phyloP scores from a whole-genome alignment of 2,797 vertebrate species.

The Microcaecilia unicolor region DNA sequence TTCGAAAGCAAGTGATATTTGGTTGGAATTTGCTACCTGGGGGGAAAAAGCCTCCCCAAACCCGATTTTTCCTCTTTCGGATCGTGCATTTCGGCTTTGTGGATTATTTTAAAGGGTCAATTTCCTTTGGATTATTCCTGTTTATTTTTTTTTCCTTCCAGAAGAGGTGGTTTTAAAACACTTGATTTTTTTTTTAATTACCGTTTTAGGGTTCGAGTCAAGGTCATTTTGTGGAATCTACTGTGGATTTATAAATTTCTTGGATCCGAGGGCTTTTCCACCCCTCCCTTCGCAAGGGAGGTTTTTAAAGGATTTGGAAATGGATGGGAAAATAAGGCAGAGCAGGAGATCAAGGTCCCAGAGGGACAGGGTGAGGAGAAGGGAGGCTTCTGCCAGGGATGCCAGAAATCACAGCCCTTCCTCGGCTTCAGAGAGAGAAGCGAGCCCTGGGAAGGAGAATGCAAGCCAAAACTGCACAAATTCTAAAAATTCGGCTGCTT shows the following conservation, averaged over 20 bases:
- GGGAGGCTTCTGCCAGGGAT: constrained; percentile 70
- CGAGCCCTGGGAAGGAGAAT: constrained; percentile 74
- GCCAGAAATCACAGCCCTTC: constrained; percentile 75
- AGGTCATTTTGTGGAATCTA: constrained; percentile 23
- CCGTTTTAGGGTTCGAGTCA: constrained; percentile 17
- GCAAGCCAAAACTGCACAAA: constrained; percentile 52
- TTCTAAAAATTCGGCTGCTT: constrained; percentile 59
- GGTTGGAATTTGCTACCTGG: constrained; percentile 48
- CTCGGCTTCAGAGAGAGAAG: constrained; percentile 80
- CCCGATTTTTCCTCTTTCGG: constrained; percentile 22
- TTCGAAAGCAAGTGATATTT: constrained; percentile 52
- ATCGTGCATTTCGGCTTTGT: constrained; percentile 40
- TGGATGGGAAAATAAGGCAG: constrained; percentile 84
- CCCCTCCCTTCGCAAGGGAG: not conserved
- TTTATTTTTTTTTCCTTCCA: constrained; percentile 31
- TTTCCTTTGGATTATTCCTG: constrained; percentile 21
- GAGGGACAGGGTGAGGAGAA: constrained; percentile 78
- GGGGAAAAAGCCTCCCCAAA: no score
- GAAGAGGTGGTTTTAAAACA: not conserved
- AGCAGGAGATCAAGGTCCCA: constrained; percentile 81
- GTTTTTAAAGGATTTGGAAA: constrained; percentile 32
- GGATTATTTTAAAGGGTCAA: no score
- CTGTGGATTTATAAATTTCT: constrained; percentile 7
- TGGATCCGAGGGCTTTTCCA: not conserved
- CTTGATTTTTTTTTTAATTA: not conserved